Evolutionary conservation across 2,797 vertebrate genomes (phyloP).

Genomic region (Buceros bicornis): DNA sequence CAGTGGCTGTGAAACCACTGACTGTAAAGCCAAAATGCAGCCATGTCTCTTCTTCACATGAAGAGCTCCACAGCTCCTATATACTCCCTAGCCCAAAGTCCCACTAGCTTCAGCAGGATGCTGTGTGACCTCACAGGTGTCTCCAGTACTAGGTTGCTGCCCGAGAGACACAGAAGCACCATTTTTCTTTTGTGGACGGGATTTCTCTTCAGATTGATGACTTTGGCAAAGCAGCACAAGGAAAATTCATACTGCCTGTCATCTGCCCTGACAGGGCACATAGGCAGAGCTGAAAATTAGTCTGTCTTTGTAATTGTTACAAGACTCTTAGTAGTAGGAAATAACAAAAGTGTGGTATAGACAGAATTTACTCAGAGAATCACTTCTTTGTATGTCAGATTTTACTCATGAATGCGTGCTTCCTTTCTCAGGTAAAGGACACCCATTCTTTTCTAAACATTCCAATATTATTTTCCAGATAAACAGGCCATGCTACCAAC

Average conservation of each 20-base stretch:
- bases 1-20: neutral
- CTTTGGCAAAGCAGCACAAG: neutral
- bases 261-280: neutral
- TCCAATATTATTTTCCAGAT: constrained; percentile 72
- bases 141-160: neutral
- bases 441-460: constrained; percentile 40
- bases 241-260: constrained; percentile 14
- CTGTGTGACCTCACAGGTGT: neutral
- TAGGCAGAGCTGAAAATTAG: constrained; percentile 18
- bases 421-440: neutral
- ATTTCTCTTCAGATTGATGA: constrained; percentile 2
- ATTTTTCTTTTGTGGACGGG: neutral
- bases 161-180: neutral
- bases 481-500: constrained; percentile 73
- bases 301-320: neutral
- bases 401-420: neutral
- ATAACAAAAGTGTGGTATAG: neutral
- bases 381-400: neutral
- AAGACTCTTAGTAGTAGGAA: constrained; percentile 12
- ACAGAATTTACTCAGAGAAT: constrained; percentile 31
- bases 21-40: neutral
- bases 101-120: neutral
- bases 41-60: neutral
- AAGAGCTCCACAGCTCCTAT: neutral
- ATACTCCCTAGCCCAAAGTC: neutral